phyloP scores from a whole-genome alignment of 2,113 vertebrate species.

The Bujurquina vittata region DNA sequence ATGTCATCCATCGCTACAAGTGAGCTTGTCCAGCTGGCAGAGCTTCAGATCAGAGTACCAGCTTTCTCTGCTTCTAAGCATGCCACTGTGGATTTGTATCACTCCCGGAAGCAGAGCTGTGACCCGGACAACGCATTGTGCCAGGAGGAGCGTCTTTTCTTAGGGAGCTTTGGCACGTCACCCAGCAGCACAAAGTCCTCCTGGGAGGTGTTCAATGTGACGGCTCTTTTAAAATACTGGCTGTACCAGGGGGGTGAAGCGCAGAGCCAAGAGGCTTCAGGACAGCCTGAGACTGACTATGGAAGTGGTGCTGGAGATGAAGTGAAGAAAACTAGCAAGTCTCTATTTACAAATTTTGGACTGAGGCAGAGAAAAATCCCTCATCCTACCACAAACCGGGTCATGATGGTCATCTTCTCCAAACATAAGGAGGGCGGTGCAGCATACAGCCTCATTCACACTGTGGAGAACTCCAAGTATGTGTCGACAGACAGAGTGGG shows the following conservation, averaged over 20 bases:
- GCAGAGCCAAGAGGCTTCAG: constrained; percentile 21
- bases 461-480: constrained; percentile 86
- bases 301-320: constrained; percentile 46
- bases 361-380: constrained; percentile 28
- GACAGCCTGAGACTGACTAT: constrained; percentile 28
- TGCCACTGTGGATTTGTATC: constrained; percentile 83
- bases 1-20: constrained; percentile 84
- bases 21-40: constrained; percentile 82
- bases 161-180: constrained; percentile 78
- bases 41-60: constrained; percentile 81
- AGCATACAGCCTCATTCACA: constrained; percentile 82
- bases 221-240: constrained; percentile 81
- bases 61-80: constrained; percentile 47
- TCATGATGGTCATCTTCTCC: constrained; percentile 88
- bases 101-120: constrained; percentile 72
- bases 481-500: constrained; percentile 56
- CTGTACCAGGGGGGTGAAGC: constrained; percentile 64
- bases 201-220: constrained; percentile 88
- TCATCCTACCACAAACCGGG: constrained; percentile 64
- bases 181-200: constrained; percentile 62
- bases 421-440: constrained; percentile 72
- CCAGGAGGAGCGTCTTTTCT: constrained; percentile 68
- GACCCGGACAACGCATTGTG: constrained; percentile 33
- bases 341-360: not conserved
- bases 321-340: not conserved